Evolutionary conservation across 2,797 vertebrate genomes (phyloP).

Genomic region (Falco novaeseelandiae): DNA sequence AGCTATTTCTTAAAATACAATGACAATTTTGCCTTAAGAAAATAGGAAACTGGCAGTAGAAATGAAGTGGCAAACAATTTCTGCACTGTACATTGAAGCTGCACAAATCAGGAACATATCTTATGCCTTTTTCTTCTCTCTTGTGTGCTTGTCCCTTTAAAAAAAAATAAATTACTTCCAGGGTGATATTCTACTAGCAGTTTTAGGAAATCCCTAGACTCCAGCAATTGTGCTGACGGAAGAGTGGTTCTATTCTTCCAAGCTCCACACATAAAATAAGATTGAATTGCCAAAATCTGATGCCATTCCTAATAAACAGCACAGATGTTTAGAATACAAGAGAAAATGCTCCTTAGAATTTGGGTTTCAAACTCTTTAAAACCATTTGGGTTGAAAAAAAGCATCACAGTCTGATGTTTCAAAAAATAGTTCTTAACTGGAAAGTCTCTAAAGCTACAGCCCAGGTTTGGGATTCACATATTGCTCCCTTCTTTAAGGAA

Average conservation of each 20-base stretch:
- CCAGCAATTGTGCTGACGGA: not conserved
- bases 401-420: not conserved
- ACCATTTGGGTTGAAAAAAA: not conserved
- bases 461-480: not conserved
- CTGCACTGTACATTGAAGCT: not conserved
- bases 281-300: not conserved
- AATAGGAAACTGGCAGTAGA: not conserved
- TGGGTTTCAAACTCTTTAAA: not conserved
- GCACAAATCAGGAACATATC: not conserved
- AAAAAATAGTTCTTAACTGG: not conserved
- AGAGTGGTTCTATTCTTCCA: not conserved
- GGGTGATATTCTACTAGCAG: not conserved
- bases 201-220: not conserved
- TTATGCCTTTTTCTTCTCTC: not conserved
- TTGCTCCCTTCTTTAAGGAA: not conserved
- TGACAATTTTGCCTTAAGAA: not conserved
- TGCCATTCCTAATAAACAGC: not conserved
- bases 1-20: not conserved
- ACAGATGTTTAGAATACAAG: constrained; percentile 19
- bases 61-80: not conserved
- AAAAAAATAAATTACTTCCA: not conserved
- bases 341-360: not conserved
- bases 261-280: not conserved
- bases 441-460: not conserved
- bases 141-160: not conserved